Base-by-base conservation (phyloP, 2,888 invertebrate species). In the Syritta pipiens region DNA sequence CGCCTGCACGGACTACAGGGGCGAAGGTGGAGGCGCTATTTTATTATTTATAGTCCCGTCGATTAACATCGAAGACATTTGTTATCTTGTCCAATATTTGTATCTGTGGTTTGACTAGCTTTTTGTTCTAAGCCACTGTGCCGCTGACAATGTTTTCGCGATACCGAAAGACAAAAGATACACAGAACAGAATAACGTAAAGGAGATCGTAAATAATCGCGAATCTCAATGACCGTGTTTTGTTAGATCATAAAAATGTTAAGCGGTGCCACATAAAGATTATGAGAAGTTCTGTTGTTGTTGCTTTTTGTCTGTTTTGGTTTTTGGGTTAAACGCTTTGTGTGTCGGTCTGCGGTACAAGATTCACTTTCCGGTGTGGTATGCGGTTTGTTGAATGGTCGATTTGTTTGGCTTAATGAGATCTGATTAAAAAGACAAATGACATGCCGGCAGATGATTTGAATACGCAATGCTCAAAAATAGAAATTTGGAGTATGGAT, bases 381-480 rank as follows among this genome's bases (percentile, higher is more conserved):
- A 20, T 2, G 20, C 9, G 19, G 26, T 19, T 46, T 62, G 40
- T 32, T 17, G 7, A 30, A 65, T 44, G 42, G 69, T 35, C 60
- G 44, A 62, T 71, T 71, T 62, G 69, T 71, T 62, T 71, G 28
- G 53, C 69, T 71, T 71, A 62, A 53, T 71, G 40, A 44, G 69
- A 62, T 71, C 69, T 62, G 62, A 71, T 71, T 62, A 71, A 24
- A 6, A 2, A 42, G 59, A 42, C 7, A 24, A n/a, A 37, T 46
- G 42, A 14, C 22, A 51, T 30, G 9, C 10, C 20, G 14, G 10
- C n/a, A 14, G 48, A 22, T 5, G 35, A 48, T 2, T 5, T 28
- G 30, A 32, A 30, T 42, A 22, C 7, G 40, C 28, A 51, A 24
- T 40, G 20, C 26, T 62, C 28, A 42, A 40, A 30, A 30, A 30